These are phyloP conservation scores for Nymphicus hollandicus DNA, from an alignment of 2,113 vertebrate species.

Conservation along the genomic window DNA sequence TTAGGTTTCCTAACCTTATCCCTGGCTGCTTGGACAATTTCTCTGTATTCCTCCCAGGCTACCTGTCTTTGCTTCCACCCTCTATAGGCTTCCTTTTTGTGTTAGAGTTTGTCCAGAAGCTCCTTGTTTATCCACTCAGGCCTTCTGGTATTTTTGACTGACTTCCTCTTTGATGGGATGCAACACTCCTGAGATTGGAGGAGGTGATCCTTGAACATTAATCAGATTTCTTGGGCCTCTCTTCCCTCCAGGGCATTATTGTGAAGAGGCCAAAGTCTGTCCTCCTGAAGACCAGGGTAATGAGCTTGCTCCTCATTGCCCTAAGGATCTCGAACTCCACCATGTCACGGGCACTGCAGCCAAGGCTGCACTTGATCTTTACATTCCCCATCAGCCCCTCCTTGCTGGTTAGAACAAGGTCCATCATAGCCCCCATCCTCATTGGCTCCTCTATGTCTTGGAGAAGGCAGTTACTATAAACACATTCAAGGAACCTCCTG, in stretches of 20 bases:
- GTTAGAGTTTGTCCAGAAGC: not conserved
- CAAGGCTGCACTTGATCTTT: not conserved
- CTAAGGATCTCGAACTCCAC: not conserved
- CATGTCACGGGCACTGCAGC: not conserved
- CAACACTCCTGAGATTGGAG: not conserved
- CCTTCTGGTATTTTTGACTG: not conserved
- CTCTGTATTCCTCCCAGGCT: not conserved
- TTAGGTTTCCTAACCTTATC: not conserved
- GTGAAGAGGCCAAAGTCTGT: not conserved
- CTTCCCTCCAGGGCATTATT: not conserved
- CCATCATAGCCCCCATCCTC: not conserved
- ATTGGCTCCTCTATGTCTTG: not conserved
- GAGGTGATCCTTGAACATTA: not conserved
- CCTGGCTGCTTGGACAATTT: not conserved
- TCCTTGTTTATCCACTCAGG: not conserved
- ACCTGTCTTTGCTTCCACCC: not conserved
- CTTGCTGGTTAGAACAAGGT: not conserved
- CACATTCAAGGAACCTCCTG: not conserved
- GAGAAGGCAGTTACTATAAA: not conserved
- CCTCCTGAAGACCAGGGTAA: not conserved
- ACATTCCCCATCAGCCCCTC: not conserved
- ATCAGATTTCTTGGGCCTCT: not conserved
- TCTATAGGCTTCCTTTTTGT: not conserved
- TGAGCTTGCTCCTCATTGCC: not conserved
- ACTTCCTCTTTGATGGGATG: not conserved